Evolutionary conservation across 2,888 invertebrate species (phyloP), one percentile per base, ranked within the genome.

Genomic region (Tenthredo scrophulariae): DNA sequence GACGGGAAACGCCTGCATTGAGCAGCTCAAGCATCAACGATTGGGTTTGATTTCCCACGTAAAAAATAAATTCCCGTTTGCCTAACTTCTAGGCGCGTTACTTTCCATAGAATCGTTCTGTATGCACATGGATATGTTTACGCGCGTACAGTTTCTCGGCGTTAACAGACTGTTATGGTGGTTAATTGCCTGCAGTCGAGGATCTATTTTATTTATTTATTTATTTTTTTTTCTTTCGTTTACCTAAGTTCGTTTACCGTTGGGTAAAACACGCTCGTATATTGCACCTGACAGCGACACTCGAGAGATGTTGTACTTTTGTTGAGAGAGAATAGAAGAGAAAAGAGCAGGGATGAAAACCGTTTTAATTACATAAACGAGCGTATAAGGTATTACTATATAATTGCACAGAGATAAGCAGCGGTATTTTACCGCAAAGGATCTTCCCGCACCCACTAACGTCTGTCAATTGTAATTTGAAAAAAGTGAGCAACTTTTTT

Each of bases 301-400:
- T 77, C 29, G 77, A 77, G 54, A 13, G 46, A 40, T 43, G 74
- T 43, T 43, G 43, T 43, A 74, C 43, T 74, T 74, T 74, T 74
- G 74, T 74, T 22, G 10, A 10, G 13, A 43, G 40, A 74, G 43
- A 74, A 74, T 37, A 70, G 70, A n/a, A 58, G 37, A 37, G 37
- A 37, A 22, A 40, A 37, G 72, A 72, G 74, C 43, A 29, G 18
- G 33, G 37, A 40, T n/a, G 9, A 74, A 74, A 74, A 74, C 74
- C 74, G 43, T 74, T 74, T 43, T 74, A 74, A 74, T 74, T 74
- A 74, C 43, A n/a, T n/a, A 74, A 74, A 74, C 74, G 74, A 43
- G 43, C 74, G 74, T 74, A 74, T 67, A 67, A 29, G 74, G 74
- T 43, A 33, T 43, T 43, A 33, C 37, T 40, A 43, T 43, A 74